Conservation (phyloP, 2,888 invertebrate genomes). For the Salticus scenicus region DNA sequence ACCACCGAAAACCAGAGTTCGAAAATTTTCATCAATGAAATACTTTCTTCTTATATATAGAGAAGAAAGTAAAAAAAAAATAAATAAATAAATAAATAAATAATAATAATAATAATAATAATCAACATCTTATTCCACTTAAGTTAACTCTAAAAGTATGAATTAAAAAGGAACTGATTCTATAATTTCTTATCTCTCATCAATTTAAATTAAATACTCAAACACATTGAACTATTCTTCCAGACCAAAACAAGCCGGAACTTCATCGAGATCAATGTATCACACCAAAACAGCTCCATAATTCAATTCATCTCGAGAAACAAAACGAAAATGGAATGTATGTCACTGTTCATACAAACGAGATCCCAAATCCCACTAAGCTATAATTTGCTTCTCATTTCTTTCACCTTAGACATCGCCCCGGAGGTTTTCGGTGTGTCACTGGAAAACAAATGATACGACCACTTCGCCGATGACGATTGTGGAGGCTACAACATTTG, state of each 20-base stretch:
- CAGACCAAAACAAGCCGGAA: conserved; percentile 19
- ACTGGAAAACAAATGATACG: conserved; percentile 36
- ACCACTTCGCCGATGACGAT: conserved; percentile 7
- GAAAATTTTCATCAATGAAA: no score
- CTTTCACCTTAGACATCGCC: conserved; percentile 37
- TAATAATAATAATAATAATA: no score
- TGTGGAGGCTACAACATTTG: background rate
- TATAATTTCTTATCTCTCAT: no score
- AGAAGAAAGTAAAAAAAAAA: no score
- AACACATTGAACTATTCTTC: no score
- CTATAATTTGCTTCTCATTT: conserved; percentile 59
- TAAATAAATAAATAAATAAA: no score
- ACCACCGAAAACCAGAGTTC: no score
- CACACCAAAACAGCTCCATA: background rate
- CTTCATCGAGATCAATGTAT: background rate
- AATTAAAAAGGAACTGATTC: no score
- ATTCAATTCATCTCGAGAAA: background rate
- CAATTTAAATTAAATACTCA: no score
- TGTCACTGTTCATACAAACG: conserved; percentile 47
- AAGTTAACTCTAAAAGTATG: no score
- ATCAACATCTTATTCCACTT: no score
- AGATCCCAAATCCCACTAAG: conserved; percentile 25
- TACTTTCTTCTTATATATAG: no score
- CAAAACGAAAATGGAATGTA: conserved; percentile 22
- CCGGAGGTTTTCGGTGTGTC: conserved; percentile 35